Base-by-base conservation (phyloP, 1,140 invertebrate species). In the Micrasema longulum region DNA sequence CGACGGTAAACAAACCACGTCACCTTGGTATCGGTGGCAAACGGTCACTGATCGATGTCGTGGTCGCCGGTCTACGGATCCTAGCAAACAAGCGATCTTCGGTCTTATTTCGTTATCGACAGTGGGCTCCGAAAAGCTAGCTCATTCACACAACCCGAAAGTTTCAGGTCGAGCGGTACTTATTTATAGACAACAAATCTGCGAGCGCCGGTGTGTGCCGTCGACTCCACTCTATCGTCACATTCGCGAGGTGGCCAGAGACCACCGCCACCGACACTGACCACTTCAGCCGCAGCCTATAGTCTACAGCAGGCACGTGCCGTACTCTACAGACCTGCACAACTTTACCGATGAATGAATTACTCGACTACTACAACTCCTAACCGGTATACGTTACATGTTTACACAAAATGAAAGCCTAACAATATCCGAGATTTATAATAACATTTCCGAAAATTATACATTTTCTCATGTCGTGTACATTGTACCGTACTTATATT, bases 121-220 rank as follows among this genome's bases (percentile, higher is more conserved):
- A 60, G 62, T 36, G 9, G 52, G 38, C 48, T 47, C 41, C 41
- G 10, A 22, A 71, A 66, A 53, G 16, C 69, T 71, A 31, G 45
- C 50, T 35, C 69, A 65, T 71, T 71, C 69, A 67, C 43, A 36
- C 0, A 7, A 26, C 45, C 60, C 68, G 55, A 12, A n/a, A 35
- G 60, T 48, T 50, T 69, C 57, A 63, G 69, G 62, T 57, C 69
- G 60, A 23, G 20, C 22, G 9, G 47, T 38, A 41, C 18, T 57
- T 72, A 72, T 72, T 72, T 60, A 72, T 72, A 72, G 71, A 72
- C 14, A n/a, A n/a, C n/a, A 18, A 72, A 48, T 67, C 63, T 66
- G 53, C 63, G 69, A 65, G 45, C 63, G 14, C 20, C 41, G 68
- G 1, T 20, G 20, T 38, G 26, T 31, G 26, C 16, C 31, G 31